phyloP scores from a whole-genome alignment of 1,140 invertebrate genomes.

The Drosophila melanica region DNA sequence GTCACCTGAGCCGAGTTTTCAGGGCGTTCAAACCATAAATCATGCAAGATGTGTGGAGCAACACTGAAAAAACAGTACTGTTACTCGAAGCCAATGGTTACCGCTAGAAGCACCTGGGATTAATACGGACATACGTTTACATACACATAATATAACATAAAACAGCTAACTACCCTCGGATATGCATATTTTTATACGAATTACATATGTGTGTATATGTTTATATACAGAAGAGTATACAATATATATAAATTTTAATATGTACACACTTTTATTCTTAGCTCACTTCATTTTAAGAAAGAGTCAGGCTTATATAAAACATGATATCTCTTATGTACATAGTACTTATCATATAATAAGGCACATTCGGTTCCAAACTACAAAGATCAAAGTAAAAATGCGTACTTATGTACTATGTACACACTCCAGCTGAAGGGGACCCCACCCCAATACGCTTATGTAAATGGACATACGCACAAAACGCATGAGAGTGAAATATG shows the following conservation, averaged over 20 bases:
- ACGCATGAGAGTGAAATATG: no score
- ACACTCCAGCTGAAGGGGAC: constrained; percentile 5
- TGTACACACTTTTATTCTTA: not conserved
- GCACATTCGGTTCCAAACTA: no score
- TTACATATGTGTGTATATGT: constrained; percentile 8
- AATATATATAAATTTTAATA: constrained; percentile 3
- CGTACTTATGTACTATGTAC: constrained; percentile 9
- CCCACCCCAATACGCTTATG: constrained; percentile 11
- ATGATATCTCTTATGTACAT: no score
- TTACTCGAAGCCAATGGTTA: constrained; percentile 29
- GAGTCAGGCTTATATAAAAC: no score
- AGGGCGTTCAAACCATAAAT: not conserved
- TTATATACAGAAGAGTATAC: not conserved
- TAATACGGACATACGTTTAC: not conserved
- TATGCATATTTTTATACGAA: not conserved
- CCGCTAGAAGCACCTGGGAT: constrained; percentile 24
- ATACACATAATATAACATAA: not conserved
- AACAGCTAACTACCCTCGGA: constrained; percentile 22
- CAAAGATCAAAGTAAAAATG: constrained; percentile 40
- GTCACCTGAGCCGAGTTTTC: constrained; percentile 19
- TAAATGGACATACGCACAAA: constrained; percentile 6
- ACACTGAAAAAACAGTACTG: constrained; percentile 9
- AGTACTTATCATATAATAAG: not conserved
- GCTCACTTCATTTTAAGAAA: not conserved
- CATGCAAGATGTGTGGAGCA: constrained; percentile 16